Evolutionary conservation across 2,113 vertebrate genomes (phyloP), one percentile per base, ranked within the genome.

Genomic region (Boleophthalmus pectinirostris): DNA sequence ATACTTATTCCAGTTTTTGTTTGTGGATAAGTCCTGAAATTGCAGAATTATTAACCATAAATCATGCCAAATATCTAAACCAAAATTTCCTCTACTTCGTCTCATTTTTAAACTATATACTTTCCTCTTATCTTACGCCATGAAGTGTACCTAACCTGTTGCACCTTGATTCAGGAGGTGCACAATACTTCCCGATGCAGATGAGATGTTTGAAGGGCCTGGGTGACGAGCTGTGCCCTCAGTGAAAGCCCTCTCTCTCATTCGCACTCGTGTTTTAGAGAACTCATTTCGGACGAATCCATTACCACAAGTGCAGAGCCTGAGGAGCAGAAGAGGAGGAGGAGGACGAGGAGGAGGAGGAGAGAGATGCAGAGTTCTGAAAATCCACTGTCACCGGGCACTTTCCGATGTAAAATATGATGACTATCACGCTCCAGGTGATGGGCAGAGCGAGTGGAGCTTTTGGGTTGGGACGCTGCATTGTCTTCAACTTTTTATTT

Each of bases 211-310:
- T 29, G 47, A 49, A 18, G 53, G 23, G 66, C 63, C n/a, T 20
- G 20, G 65, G 68, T 65, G 74, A 78, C 75, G 75, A n/a, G 72
- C 76, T 60, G 61, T 74, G 60, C 23, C 53, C 29, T 45, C 25
- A 38, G 33, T 70, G 45, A 5, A 38, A n/a, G 51, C 70, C 13
- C 57, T 67, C 35, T 70, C 70, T 53, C 69, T 49, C 60, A 64
- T 76, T 69, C 61, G 73, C 68, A 35, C 70, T 82, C 64, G 68
- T 75, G 74, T 84, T 89, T 86, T 82, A 88, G 80, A 86, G 82
- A 89, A 89, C 57, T 79, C 88, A 88, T 86, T 88, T 86, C 82
- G 77, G 46, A 66, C 20, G 80, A 86, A 88, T 88, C 84, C 84
- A 88, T 89, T 85, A 88, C 72, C 82, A 89, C 80, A 81, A 87